A percentile compares a stretch with the other conserved stretches of the same genome.
Evolutionary conservation across 1,140 invertebrate genomes (phyloP).

Genomic region (Matsumurasca onukii): DNA sequence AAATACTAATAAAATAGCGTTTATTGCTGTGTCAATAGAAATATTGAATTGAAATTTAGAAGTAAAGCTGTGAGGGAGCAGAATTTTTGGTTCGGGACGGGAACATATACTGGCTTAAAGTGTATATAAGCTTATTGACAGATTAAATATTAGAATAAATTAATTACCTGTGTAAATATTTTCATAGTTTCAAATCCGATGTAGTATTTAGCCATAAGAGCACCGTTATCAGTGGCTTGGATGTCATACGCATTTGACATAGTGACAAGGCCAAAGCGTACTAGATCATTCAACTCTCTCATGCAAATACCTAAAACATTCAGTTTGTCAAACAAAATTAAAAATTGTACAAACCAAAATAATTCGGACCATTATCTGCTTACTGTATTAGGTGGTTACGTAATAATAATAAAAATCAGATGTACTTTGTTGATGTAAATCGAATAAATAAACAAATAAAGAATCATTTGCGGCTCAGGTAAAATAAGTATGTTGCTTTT

Average conservation of each 20-base stretch:
- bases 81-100: too few relatives aligned
- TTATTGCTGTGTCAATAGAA: neutral
- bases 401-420: too few relatives aligned
- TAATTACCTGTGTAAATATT: slow-evolving; percentile 55
- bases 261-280: slow-evolving; percentile 53
- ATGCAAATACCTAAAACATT: slow-evolving; percentile 55
- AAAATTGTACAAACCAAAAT: too few relatives aligned
- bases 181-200: slow-evolving; percentile 65
- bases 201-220: slow-evolving; percentile 64
- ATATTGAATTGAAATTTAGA: neutral
- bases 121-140: too few relatives aligned
- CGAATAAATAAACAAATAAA: too few relatives aligned
- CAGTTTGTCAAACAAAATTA: neutral
- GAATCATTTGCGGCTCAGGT: too few relatives aligned
- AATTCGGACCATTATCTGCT: too few relatives aligned
- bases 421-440: too few relatives aligned
- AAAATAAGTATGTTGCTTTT: too few relatives aligned
- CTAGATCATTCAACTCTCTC: slow-evolving; percentile 57
- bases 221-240: slow-evolving; percentile 54
- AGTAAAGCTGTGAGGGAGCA: neutral
- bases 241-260: slow-evolving; percentile 55
- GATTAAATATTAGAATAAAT: too few relatives aligned
- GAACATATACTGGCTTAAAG: too few relatives aligned
- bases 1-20: neutral
- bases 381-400: too few relatives aligned